Conservation (phyloP, 2,888 invertebrate species). For the Lepidocyrtoides sp. region DNA sequence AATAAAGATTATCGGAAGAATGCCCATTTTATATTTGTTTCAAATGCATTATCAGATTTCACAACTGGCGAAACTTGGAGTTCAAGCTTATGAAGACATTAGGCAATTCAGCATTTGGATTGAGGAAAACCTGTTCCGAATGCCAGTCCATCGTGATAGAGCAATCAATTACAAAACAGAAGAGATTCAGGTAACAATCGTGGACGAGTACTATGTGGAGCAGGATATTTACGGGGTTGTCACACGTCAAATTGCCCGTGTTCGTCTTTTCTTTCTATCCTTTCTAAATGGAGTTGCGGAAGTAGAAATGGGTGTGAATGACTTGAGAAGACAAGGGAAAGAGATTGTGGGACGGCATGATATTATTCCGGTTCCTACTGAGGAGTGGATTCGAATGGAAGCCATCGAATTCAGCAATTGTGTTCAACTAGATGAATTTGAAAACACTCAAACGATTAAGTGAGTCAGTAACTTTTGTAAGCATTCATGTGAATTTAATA, state of each 20-base stretch:
- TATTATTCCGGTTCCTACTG: constrained; percentile 99
- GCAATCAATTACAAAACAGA: constrained; percentile 98
- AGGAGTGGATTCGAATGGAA: constrained; percentile 99
- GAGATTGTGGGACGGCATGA: constrained; percentile 99
- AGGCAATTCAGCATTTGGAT: constrained; percentile 96
- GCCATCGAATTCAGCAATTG: constrained; percentile 97
- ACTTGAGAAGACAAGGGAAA: constrained; percentile 98
- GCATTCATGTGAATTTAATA: not conserved
- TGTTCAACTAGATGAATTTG: constrained; percentile 96
- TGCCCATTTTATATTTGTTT: not conserved
- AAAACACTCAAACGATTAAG: constrained; percentile 94
- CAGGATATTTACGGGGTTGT: constrained; percentile 95
- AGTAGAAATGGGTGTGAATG: constrained; percentile 98
- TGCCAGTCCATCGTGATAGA: constrained; percentile 94
- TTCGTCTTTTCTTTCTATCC: constrained; percentile 97
- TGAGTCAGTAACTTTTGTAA: no score
- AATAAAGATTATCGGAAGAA: not conserved
- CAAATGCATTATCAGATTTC: constrained; percentile 89
- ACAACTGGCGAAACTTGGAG: constrained; percentile 98
- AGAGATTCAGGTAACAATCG: constrained; percentile 97
- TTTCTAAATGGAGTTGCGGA: constrained; percentile 99
- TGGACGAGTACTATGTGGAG: constrained; percentile 97
- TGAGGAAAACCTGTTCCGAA: constrained; percentile 96
- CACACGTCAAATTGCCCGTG: constrained; percentile 96
- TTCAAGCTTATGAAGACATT: constrained; percentile 95